Evolutionary conservation across 2,113 vertebrate genomes (phyloP), one percentile per base, ranked within the genome.

Genomic region (Larimichthys crocea): DNA sequence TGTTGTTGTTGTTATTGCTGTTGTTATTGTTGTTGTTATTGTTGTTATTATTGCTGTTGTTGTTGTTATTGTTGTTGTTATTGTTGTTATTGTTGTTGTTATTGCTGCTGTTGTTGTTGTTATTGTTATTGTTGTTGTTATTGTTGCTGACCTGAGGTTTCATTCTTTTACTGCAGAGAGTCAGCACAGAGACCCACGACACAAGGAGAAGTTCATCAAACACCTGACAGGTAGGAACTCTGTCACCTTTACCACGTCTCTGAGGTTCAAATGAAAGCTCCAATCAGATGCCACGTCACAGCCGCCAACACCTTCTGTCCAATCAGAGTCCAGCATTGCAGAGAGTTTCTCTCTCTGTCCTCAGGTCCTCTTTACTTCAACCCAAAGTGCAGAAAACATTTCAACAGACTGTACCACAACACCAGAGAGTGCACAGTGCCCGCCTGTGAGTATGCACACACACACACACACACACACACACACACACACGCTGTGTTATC

Each of bases 351-450:
- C 2, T 0, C 7, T 59, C 24, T 31, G 24, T 75, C 55, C n/a
- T 40, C 83, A 99, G 98, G 98, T 89, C 97, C 97, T 76, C 96
- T 99, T 1, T 97, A 96, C 90, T 96, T 99, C 78, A 96, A 95
- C 69, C 96, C 97, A 9, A 98, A 97, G 94, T 99, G 98, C 87
- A 97, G 94, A 88, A 98, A 96, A 93, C 96, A 97, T 81, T 99
- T 99, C 83, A 94, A 97, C 86, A 95, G 97, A 68, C 94, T 99
- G 50, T 99, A 98, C 89, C 94, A 99, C 93, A 97, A 96, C 90
- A 98, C 97, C 79, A 95, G 97, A 79, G 98, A 99, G 88, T 99
- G 98, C 92, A 98, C 96, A 50, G 92, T 95, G 63, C 97, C 97
- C 35, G 95, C 96, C 86, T 97, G 98, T 99, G 95, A 97, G 98